Base-by-base conservation (phyloP, 1,140 invertebrate genomes). In the Ylistrum balloti region DNA sequence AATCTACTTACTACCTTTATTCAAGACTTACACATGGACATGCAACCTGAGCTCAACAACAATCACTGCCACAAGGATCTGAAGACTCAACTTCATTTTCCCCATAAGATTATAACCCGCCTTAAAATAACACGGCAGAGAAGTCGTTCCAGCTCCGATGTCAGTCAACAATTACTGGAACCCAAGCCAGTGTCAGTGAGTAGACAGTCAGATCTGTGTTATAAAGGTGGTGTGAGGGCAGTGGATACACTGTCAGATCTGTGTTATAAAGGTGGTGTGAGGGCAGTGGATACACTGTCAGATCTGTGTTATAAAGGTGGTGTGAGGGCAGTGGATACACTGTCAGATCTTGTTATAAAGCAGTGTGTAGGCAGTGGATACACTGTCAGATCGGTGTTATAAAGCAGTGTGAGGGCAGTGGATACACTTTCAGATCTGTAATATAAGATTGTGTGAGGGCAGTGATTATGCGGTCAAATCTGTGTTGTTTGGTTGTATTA, bases 121-220 rank as follows among this genome's bases (percentile, higher is more conserved):
- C 56, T 74, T 1, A 74, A 74, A 74, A 5, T 74, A 3, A 28
- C 56, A 7, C 15, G 56, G 28, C 56, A 74, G n/a, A 74, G 56
- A 74, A 74, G 56, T 74, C 56, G 56, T 7, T 74, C 56, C 22
- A 74, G 56, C 56, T 74, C 56, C 28, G 56, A 74, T 74, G 56
- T 28, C 56, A 28, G 5, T 74, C 56, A 74, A 17, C 56, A 74
- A 11, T n/a, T 74, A 74, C 56, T 74, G n/a, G 56, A 28, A n/a
- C 56, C 56, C 0, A 28, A 74, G 56, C 22, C 56, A 74, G n/a
- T 7, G 3, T 28, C 56, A 11, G 56, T 74, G 56, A 74, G 56
- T 74, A 74, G 3, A 74, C 41, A 28, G 3, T 74, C 9, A 28
- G 28, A 28, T 74, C 3, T 56, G 22, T 56, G 45, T 56, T 7